Base-by-base conservation (phyloP, 2,888 invertebrate genomes). In the Aromia moschata region DNA sequence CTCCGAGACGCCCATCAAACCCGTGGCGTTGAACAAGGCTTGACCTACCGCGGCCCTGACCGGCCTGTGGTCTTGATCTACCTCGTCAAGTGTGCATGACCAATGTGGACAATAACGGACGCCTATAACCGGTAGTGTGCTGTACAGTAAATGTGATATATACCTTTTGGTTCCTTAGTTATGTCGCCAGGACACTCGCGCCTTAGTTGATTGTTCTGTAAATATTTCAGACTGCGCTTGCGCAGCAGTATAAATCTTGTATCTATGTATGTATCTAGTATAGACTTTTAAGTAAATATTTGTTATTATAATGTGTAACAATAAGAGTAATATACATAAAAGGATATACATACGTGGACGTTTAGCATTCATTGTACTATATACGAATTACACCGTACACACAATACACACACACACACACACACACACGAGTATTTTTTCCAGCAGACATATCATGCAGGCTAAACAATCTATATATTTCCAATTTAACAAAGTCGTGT, bases 1-100 rank as follows among this genome's bases (percentile, higher is more conserved):
- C 72, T 75, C 83, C n/a, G 82, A 83, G 56, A 83, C 84, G 18
- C 82, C 87, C 69, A 73, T 84, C 41, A 81, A 81, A 65, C 80
- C 81, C 25, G 75, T 81, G 56, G 81, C 81, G 37, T 68, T 81
- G 57, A 81, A 81, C 67, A 81, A 81, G 68, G 81, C 80, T 74
- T 81, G 81, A 81, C 80, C 78, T 68, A 67, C 70, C 69, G 64
- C 71, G 56, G 63, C 68, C 53, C 56, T 70, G 62, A 67, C 70
- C 56, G 64, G 62, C 18, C 38, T 67, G 57, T 74, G 76, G 78
- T 74, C 73, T 62, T 78, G 73, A 78, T 77, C 79, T 79, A 79
- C 79, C 79, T 79, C 78, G 71, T 71, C 69, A 66, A 67, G 68
- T 70, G 74, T 75, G 71, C 69, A 68, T 66, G 70, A 71, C 64